These are phyloP conservation scores for Ceratosolen solmsi DNA, from an alignment of 1,140 invertebrate species.

Conservation along the genomic window DNA sequence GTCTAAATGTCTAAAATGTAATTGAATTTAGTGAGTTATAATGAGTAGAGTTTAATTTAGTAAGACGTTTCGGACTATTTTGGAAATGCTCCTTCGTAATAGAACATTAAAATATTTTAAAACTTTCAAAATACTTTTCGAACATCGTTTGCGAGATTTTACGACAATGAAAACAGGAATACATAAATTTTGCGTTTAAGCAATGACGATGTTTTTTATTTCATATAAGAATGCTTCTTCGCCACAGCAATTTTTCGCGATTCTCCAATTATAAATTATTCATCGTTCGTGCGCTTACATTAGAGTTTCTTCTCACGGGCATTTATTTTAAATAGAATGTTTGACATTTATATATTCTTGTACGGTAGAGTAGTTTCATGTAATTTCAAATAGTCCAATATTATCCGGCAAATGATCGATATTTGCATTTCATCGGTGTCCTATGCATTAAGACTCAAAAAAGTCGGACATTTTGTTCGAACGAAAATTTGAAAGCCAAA, in stretches of 20 bases:
- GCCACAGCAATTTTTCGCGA: background rate
- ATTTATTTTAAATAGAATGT: background rate
- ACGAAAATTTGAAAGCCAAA: background rate
- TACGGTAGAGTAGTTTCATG: background rate
- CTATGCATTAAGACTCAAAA: background rate
- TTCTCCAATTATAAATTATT: background rate
- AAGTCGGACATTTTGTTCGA: background rate
- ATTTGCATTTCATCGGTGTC: background rate
- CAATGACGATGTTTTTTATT: background rate
- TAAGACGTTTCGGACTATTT: constrained; percentile 31
- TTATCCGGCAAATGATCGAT: background rate
- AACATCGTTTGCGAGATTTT: constrained; percentile 28
- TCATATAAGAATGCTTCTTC: background rate
- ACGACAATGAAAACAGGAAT: constrained; percentile 22
- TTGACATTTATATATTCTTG: background rate
- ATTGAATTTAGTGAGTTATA: constrained; percentile 12
- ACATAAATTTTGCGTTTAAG: constrained; percentile 6
- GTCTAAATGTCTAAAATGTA: constrained; percentile 14
- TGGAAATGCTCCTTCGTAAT: constrained; percentile 14
- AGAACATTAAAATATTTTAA: constrained; percentile 36
- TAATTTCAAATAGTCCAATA: no score
- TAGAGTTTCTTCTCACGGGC: no score
- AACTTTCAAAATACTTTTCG: constrained; percentile 10
- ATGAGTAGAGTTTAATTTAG: constrained; percentile 41
- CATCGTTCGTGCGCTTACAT: no score